Conservation (phyloP, 2,888 invertebrate species). For the Eristalis pertinax region DNA sequence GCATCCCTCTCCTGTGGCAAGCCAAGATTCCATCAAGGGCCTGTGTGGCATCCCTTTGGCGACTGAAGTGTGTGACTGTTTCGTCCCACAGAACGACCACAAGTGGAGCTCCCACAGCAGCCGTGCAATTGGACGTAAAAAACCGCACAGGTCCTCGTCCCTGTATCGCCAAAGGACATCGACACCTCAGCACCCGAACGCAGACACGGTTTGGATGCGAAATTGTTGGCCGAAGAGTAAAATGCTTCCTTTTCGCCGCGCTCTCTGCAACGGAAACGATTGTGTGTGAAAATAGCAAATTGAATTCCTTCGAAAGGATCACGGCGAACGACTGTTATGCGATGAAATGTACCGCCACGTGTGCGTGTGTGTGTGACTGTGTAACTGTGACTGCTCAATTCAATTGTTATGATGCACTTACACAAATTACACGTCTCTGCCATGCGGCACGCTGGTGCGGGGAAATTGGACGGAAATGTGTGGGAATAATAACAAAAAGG, state of each 20-base stretch:
- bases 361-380: neutral
- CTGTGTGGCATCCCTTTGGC: too few relatives aligned
- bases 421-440: neutral
- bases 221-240: neutral
- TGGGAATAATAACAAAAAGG: neutral
- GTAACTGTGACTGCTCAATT: neutral
- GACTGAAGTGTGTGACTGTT: too few relatives aligned
- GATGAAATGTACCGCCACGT: neutral
- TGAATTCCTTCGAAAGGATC: neutral
- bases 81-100: too few relatives aligned
- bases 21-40: too few relatives aligned
- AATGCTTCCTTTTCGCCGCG: neutral
- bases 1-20: neutral
- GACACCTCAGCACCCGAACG: too few relatives aligned
- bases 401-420: conserved; percentile 1
- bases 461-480: neutral
- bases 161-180: too few relatives aligned
- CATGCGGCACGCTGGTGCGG: neutral
- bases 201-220: too few relatives aligned
- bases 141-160: too few relatives aligned
- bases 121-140: too few relatives aligned
- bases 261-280: neutral
- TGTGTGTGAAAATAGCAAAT: neutral
- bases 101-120: too few relatives aligned
- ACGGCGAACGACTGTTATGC: neutral